These are phyloP conservation scores for Xiphias gladius DNA, from an alignment of 2,113 vertebrate species.

Conservation along the genomic window DNA sequence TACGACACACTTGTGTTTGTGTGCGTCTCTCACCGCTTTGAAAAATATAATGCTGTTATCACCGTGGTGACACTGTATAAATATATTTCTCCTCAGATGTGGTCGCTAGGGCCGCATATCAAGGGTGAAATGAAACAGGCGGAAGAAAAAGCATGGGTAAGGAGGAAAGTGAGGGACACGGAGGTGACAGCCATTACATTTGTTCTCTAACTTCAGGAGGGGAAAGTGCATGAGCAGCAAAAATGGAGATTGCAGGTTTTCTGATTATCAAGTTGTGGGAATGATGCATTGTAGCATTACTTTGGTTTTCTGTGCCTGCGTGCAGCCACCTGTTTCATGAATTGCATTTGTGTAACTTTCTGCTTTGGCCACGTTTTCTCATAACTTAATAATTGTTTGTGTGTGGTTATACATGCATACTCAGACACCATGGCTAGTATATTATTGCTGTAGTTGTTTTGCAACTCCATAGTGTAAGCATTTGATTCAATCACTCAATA, in stretches of 20 bases:
- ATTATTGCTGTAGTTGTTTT: conserved; percentile 27
- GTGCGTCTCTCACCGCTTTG: conserved; percentile 59
- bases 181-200: conserved; percentile 17
- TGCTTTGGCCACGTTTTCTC: conserved; percentile 20
- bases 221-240: conserved; percentile 34
- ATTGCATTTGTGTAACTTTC: conserved; percentile 30
- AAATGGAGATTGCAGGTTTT: conserved; percentile 31
- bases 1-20: conserved; percentile 61
- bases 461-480: conserved; percentile 25
- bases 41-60: conserved; percentile 72
- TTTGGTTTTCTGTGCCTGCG: conserved; percentile 13
- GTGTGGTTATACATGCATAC: background rate
- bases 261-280: conserved; percentile 32
- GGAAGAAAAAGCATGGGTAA: background rate
- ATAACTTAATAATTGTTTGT: conserved; percentile 31
- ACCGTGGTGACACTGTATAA: conserved; percentile 67
- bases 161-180: conserved; percentile 4
- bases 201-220: conserved; percentile 31
- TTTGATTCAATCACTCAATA: conserved; percentile 25
- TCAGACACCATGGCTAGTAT: conserved; percentile 4
- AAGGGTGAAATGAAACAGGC: conserved; percentile 9
- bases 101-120: background rate
- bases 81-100: conserved; percentile 57
- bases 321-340: conserved; percentile 24
- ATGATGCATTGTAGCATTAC: conserved; percentile 20